phyloP scores from a whole-genome alignment of 92 coral and sea anemone genomes.

The Umimayanthus kanabou region DNA sequence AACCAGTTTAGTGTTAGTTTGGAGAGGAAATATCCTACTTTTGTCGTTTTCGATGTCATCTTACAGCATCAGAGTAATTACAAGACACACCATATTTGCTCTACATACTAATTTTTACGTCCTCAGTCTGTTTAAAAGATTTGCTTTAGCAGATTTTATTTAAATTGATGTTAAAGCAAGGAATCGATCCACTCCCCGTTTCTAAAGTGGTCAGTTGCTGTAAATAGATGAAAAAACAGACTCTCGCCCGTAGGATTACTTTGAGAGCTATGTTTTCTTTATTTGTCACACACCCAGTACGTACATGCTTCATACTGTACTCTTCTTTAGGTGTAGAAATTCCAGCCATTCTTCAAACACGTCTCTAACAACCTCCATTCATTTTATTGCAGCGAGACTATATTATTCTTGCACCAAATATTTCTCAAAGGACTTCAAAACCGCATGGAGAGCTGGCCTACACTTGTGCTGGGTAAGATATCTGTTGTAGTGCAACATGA shows the following conservation, averaged over 20 bases:
- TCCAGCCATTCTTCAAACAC: neutral
- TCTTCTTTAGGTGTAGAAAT: neutral
- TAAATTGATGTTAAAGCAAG: neutral
- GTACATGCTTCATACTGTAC: neutral
- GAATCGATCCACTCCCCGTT: neutral
- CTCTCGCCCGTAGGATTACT: no score
- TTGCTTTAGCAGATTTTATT: neutral
- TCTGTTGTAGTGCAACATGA: neutral
- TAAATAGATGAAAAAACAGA: no score
- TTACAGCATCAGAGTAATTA: neutral
- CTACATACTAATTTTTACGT: neutral
- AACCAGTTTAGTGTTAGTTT: neutral
- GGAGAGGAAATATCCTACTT: neutral
- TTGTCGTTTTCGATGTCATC: neutral
- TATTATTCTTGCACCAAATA: slow-evolving; percentile 96
- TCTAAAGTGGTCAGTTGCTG: no score
- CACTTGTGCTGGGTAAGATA: slow-evolving; percentile 81
- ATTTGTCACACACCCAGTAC: neutral
- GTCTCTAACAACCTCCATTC: neutral
- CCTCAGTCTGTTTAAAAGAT: neutral
- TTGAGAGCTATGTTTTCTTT: neutral
- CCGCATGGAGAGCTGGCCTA: slow-evolving; percentile 99
- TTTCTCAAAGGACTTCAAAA: slow-evolving; percentile 95
- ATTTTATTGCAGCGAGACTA: slow-evolving; percentile 75
- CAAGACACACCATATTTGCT: neutral